Base-by-base conservation (phyloP, 92 coral and sea anemone species). In the Phenganax marumi region DNA sequence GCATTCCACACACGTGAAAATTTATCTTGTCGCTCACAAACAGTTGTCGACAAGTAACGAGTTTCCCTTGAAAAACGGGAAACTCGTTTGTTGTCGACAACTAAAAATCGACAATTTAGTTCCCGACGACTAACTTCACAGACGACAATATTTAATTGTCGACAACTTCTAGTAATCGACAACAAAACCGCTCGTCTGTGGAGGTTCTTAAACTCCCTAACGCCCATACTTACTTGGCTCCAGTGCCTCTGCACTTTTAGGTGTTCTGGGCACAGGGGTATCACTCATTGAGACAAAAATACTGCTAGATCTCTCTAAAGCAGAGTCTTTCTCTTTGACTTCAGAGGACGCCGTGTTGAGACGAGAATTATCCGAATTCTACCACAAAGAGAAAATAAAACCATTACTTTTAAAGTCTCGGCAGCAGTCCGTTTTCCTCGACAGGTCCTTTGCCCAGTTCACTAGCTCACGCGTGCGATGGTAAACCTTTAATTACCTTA, bases 261-360 rank as follows among this genome's bases (percentile, higher is more conserved):
- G 83, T 61, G 83, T 78, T 4, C 56, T 12, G 3, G 81, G 81
- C 7, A 62, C 51, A 12, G 73, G 72, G 19, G 83, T 78, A 48
- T 62, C 50, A 23, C 73, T 78, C 83, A 78, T 78, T 17, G 83
- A 78, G 21, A 78, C 33, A 78, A 50, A 62, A 23, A 78, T 58
- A 78, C 71, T 78, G 52, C 57, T 50, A 1, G 83, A 78, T n/a
- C 70, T 61, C 8, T 78, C 83, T 47, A 78, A 13, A 10, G 24
- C 73, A 0, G 83, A 78, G 68, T 78, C 83, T 63, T 61, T 61
- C 12, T 48, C 83, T 50, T 78, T 47, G 8, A 60, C 68, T 48
- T 78, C 71, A 11, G 72, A 43, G 21, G 58, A 46, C 33, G 83
- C 83, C 46, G 83, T 78, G 17, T 61, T 47, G 10, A 78, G 68